These are phyloP conservation scores for Micropterix aruncella DNA, from an alignment of 2,888 invertebrate genomes.

Conservation along the genomic window DNA sequence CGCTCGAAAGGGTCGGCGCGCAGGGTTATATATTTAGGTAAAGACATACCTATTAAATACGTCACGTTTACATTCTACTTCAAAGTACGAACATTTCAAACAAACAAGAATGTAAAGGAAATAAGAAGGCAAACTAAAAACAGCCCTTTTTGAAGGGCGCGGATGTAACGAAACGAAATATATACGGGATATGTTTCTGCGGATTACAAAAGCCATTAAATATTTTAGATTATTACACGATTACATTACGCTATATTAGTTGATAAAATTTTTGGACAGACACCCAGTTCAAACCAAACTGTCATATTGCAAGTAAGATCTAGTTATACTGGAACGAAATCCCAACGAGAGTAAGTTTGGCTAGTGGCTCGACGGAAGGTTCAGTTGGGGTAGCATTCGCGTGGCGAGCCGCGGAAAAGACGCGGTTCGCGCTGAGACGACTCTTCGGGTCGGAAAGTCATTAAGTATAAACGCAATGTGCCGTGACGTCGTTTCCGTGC, in stretches of 20 bases:
- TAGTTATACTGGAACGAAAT: not conserved
- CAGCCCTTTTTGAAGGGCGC: too few species aligned
- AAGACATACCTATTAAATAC: too few species aligned
- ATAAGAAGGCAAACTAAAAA: not conserved
- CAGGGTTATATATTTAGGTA: too few species aligned
- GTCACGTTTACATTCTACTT: not conserved
- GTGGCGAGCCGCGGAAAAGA: not conserved
- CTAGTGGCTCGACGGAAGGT: not conserved
- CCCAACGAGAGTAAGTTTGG: not conserved
- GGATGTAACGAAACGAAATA: not conserved
- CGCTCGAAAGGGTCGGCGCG: too few species aligned
- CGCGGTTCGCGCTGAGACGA: not conserved
- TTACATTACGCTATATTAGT: not conserved
- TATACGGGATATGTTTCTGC: not conserved
- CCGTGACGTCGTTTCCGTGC: not conserved
- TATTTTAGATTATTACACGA: not conserved
- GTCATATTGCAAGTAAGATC: constrained; percentile 9
- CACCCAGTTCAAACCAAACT: constrained; percentile 37
- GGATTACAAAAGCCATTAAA: not conserved
- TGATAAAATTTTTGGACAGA: constrained; percentile 11
- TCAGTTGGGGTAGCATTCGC: not conserved
- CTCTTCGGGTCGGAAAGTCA: not conserved
- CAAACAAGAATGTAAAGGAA: not conserved
- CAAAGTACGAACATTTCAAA: not conserved
- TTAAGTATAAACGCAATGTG: not conserved